A percentile compares a stretch with the other conserved stretches of the same genome.
These are phyloP conservation scores for Melangyna quadrimaculata DNA, from an alignment of 2,888 invertebrate species.

Conservation along the genomic window DNA sequence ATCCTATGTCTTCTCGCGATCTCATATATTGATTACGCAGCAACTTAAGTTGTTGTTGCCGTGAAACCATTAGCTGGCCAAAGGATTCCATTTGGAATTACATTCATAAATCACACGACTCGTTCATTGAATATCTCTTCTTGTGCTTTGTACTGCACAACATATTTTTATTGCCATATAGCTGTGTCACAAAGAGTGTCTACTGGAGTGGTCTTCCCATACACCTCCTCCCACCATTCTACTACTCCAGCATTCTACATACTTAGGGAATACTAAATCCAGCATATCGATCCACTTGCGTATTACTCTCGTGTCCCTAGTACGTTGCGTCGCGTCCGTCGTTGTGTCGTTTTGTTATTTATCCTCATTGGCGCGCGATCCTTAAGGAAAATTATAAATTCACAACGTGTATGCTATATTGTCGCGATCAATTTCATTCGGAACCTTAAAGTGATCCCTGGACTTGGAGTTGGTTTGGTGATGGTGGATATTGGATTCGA, in stretches of 20 bases:
- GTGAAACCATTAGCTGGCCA: slow-evolving; percentile 60
- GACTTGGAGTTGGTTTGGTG: not conserved
- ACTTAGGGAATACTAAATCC: not conserved
- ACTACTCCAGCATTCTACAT: not conserved
- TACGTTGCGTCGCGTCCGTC: not conserved
- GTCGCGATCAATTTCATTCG: slow-evolving; percentile 71
- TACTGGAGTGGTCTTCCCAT: not conserved
- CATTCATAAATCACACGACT: slow-evolving; percentile 68
- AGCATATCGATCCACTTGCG: slow-evolving; percentile 44
- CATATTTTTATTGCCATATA: slow-evolving; percentile 24
- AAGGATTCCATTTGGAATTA: slow-evolving; percentile 67
- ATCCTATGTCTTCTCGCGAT: not conserved
- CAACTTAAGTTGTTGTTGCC: slow-evolving; percentile 12
- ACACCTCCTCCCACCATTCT: not conserved
- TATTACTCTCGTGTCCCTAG: not conserved
- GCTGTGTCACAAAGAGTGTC: slow-evolving; percentile 21
- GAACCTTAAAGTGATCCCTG: slow-evolving; percentile 59
- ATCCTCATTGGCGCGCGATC: slow-evolving; percentile 64
- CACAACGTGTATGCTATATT: slow-evolving; percentile 71
- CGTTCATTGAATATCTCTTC: slow-evolving; percentile 61
- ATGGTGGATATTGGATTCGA: no score
- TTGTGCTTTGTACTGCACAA: slow-evolving; percentile 10
- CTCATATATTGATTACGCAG: slow-evolving; percentile 62
- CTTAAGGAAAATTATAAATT: slow-evolving; percentile 69
- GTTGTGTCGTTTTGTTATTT: slow-evolving; percentile 12